Conservation (phyloP, 2,113 vertebrate species). For the Hiodon tergisus region DNA sequence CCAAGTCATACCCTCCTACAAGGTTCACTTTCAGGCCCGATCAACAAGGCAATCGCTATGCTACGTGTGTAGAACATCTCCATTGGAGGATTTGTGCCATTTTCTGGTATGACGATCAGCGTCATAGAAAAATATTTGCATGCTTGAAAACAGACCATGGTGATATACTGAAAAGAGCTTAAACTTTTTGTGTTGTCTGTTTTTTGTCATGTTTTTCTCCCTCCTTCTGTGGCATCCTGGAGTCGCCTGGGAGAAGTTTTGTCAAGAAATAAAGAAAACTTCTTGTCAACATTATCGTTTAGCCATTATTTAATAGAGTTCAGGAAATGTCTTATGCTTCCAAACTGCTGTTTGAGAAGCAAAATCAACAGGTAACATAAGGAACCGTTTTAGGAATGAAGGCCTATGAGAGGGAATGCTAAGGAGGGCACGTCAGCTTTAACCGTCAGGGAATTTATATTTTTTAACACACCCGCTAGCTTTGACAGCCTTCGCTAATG, state of each 20-base stretch:
- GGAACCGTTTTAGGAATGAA: background rate
- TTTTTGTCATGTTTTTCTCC: background rate
- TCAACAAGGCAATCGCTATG: conserved; percentile 28
- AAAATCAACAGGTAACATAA: conserved; percentile 39
- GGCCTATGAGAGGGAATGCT: background rate
- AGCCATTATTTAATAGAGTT: background rate
- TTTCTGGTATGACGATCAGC: background rate
- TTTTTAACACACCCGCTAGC: conserved; percentile 35
- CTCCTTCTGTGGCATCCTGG: background rate
- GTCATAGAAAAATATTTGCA: background rate
- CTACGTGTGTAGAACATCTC: background rate
- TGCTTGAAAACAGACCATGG: background rate
- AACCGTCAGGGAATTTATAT: background rate
- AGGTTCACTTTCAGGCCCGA: conserved; percentile 18
- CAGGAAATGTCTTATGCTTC: background rate
- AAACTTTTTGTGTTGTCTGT: background rate
- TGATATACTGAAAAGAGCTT: background rate
- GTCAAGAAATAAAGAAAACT: background rate
- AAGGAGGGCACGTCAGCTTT: background rate
- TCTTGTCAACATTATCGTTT: background rate
- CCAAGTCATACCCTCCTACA: conserved; percentile 41
- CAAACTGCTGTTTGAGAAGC: conserved; percentile 57
- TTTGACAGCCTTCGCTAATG: conserved; percentile 62
- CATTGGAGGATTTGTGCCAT: background rate
- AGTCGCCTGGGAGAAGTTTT: background rate